These are phyloP conservation scores for Muschampia plurimacula DNA, from an alignment of 2,888 invertebrate species.

Conservation along the genomic window DNA sequence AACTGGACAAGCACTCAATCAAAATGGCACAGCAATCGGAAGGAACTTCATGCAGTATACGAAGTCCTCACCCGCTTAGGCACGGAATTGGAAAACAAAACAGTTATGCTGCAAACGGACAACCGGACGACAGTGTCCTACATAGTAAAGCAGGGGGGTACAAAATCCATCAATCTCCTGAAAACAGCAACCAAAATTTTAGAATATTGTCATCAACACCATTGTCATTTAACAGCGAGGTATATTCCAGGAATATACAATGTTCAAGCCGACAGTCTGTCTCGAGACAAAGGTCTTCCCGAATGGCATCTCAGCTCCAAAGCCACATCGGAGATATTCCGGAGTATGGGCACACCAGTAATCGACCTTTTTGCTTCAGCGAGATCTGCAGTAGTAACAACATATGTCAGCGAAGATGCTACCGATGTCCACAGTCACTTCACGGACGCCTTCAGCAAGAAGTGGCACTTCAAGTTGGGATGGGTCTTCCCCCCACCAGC, in stretches of 20 bases:
- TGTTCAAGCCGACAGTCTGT: background rate
- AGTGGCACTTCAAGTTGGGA: background rate
- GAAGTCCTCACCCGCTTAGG: background rate
- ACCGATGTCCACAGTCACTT: background rate
- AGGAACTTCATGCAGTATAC: background rate
- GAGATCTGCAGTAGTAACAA: background rate
- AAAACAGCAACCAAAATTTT: background rate
- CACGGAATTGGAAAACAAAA: background rate
- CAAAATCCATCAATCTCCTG: background rate
- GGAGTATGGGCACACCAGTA: background rate
- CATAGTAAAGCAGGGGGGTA: background rate
- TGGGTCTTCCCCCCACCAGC: constrained; percentile 7
- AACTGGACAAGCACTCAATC: background rate
- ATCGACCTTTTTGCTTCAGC: background rate
- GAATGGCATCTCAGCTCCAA: background rate
- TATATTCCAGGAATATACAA: background rate
- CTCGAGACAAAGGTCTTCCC: background rate
- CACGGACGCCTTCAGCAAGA: constrained; percentile 3
- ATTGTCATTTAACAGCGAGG: background rate
- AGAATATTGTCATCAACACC: background rate
- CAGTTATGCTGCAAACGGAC: constrained; percentile 4
- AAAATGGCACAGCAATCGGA: constrained; percentile 1
- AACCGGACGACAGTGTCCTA: background rate
- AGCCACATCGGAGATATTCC: background rate
- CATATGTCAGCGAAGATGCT: constrained; percentile 1